Base-by-base conservation (phyloP, 1,140 invertebrate species). In the Copidosoma floridanum region DNA sequence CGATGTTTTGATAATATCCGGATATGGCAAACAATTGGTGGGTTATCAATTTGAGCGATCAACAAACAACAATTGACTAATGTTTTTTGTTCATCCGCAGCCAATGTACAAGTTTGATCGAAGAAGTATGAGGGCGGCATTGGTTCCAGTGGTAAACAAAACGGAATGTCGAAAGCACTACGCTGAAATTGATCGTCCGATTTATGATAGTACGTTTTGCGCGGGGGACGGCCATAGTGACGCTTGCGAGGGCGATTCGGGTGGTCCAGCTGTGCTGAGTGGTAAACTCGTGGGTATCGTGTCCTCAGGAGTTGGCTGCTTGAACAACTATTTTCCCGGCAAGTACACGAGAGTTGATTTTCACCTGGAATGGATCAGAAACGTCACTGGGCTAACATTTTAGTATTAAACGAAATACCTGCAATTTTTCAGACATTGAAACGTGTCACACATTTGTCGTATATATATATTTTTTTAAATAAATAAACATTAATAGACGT, bases 261-360 rank as follows among this genome's bases (percentile, higher is more conserved):
- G 70, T 7, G 72, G 70, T 16, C 71, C 71, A 5, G 52, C 74
- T 20, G 63, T 66, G 20, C 63, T 61, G 4, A 50, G 70, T 26
- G 56, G 48, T 7, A 44, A 23, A 27, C 61, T 82, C 16, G 70
- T 74, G 29, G 82, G 82, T 20, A 71, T 83, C 16, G 80, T 83
- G 8, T 83, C 81, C 5, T 84, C 81, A 71, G 81, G 81, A 4
- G 57, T 60, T 11, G 69, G 69, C 5, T 86, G 85, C 63, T 83
- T 75, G 3, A 57, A 71, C 24, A 71, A 79, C 1, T 70, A 65
- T 7, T 77, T 73, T 66, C 84, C 84, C 3, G 83, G 84, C 2
- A 81, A 85, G 21, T 86, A 85, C 68, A 81, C 80, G 0, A 74
- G 80, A 29, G 77, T 85, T 0, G 61, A 69, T 0, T 43, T 53